Evolutionary conservation across 2,113 vertebrate species (phyloP), one percentile per base, ranked within the genome.

Genomic region (Poicephalus meyeri): DNA sequence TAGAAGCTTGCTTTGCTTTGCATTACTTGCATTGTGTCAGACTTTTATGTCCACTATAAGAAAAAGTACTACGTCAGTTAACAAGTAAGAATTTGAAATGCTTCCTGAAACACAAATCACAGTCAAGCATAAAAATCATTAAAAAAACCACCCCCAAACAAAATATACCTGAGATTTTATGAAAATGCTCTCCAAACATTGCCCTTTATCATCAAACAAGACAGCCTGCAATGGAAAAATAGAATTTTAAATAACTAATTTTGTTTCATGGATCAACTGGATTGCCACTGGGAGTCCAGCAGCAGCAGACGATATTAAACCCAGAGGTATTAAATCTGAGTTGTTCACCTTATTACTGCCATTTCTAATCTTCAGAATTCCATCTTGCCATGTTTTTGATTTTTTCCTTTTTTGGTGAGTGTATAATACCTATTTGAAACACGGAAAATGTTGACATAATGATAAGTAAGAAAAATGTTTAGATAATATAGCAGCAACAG

Each of bases 341-440:
- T n/a, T 39, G 15, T 49, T 97, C 84, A 98, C 98, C 97, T 98
- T 98, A 86, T 97, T 98, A 91, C 97, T 89, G 39, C 88, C 92
- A 79, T 50, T 44, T 87, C 47, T 61, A 16, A 93, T 70, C 94
- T 93, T 98, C 94, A 98, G 95, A 96, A 97, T 76, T 80, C 98
- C 98, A 77, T 98, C 98, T 91, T 98, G 98, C 98, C 98, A 98
- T 0, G 98, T 97, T 97, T 98, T 98, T 5, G 98, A 96, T 81
- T 98, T 98, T 93, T 98, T 98, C 52, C 37, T 97, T 94, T 98
- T 98, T 49, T 98, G 98, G 84, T 98, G 98, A 86, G 98, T 98
- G 83, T 98, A 98, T 2, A 98, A 84, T 14, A 98, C 98, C 98
- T 93, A 70, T 96, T 96, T 91, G 25, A 37, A 61, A 95, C 6